Conservation (phyloP, 2,113 vertebrate species). For the Pedionomus torquatus region DNA sequence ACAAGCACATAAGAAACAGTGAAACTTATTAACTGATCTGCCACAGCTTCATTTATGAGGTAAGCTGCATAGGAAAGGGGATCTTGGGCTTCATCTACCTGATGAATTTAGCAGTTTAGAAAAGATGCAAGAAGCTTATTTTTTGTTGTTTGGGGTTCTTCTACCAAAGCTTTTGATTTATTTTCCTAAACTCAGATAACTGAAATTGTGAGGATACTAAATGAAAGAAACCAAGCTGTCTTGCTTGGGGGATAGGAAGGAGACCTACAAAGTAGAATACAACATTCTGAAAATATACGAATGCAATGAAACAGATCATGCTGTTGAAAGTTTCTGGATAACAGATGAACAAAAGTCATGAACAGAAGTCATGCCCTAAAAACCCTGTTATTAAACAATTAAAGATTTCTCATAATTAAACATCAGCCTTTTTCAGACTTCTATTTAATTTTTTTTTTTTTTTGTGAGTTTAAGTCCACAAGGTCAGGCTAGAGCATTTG, state of each 20-base stretch:
- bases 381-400: not conserved
- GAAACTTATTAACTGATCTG: not conserved
- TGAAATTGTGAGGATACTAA: not conserved
- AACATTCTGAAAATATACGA: not conserved
- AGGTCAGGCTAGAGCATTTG: not conserved
- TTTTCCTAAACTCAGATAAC: not conserved
- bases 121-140: not conserved
- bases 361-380: not conserved
- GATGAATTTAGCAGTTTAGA: not conserved
- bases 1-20: not conserved
- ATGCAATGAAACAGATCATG: not conserved
- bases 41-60: not conserved
- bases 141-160: not conserved
- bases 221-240: not conserved
- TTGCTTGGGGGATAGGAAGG: not conserved
- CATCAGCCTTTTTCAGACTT: not conserved
- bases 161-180: not conserved
- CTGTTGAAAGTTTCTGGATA: not conserved
- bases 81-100: not conserved
- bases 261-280: not conserved
- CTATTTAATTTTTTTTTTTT: not conserved
- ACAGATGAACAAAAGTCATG: not conserved
- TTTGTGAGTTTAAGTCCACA: not conserved
- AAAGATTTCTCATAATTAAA: not conserved
- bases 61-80: not conserved